Base-by-base conservation (phyloP, 1,140 invertebrate genomes). In the Hylaeus anthracinus region DNA sequence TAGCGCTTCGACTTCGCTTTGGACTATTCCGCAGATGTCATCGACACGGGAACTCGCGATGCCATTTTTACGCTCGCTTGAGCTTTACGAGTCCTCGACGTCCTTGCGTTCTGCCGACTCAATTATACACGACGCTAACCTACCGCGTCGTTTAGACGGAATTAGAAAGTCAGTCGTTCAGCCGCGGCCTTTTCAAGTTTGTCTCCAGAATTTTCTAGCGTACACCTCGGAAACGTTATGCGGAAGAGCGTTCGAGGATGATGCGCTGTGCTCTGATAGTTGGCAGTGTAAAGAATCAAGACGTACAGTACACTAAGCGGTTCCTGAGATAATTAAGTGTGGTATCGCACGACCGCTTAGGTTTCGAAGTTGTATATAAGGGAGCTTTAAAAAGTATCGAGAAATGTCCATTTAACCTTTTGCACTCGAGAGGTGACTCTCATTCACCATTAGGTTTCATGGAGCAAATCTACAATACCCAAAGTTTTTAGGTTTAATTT, bases 21-120 rank as follows among this genome's bases (percentile, higher is more conserved):
- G 9, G 6, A 15, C 26, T 14, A 10, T 43, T 3, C 12, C 14
- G 39, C 55, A 14, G 66, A 71, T 65, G 51, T 9, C n/a, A 72
- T 72, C 51, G 51, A 45, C 15, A 14, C 5, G 12, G 10, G 43
- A 5, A 37, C 43, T 8, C 48, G 1, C n/a, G 9, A n/a, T n/a
- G 9, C 0, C 61, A 58, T 79, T 79, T 79, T 79, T 73, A 79
- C 61, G 70, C 77, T 79, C 48, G 77, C 77, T 79, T 79, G 45
- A 56, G 70, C 61, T 65, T 79, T 65, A 73, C 70, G 70, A 73
- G 63, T 51, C 15, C 53, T 10, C 10, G 48, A 9, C 61, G 77
- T 79, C 71, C 70, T 79, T 79, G 70, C 71, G 51, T 65, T 65
- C 51, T 51, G 65, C n/a, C 43, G 65, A n/a, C 65, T 51, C 58